Percentiles rank a stretch among this genome's conserved stretches.
Conservation (phyloP, 2,888 invertebrate genomes). For the Caenorhabditis sp. region DNA sequence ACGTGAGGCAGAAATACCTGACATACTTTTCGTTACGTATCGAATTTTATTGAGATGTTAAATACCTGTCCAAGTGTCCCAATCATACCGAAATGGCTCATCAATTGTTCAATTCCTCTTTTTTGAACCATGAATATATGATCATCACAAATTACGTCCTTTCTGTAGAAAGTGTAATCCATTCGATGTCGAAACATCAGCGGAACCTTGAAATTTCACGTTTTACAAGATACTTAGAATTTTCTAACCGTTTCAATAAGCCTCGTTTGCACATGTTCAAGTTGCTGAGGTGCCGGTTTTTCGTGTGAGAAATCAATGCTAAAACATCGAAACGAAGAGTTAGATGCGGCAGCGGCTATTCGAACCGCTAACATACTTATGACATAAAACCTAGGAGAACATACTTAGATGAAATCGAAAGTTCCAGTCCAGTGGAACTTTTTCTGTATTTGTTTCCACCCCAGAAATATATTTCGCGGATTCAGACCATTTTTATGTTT, state of each 20-base stretch:
- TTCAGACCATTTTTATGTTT: background rate
- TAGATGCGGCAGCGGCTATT: background rate
- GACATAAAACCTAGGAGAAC: background rate
- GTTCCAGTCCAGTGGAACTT: background rate
- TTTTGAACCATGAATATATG: conserved; percentile 59
- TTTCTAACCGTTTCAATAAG: conserved; percentile 56
- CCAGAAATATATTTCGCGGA: background rate
- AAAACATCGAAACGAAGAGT: conserved; percentile 16
- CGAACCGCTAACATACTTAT: background rate
- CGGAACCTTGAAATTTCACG: conserved; percentile 53
- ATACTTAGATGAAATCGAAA: background rate
- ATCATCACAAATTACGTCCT: conserved; percentile 65
- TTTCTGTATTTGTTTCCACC: background rate
- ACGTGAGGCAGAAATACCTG: conserved; percentile 56
- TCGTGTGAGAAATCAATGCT: conserved; percentile 50
- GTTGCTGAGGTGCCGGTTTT: conserved; percentile 62
- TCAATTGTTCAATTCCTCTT: conserved; percentile 55
- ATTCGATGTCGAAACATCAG: conserved; percentile 64
- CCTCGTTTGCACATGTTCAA: conserved; percentile 64
- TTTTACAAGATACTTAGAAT: background rate
- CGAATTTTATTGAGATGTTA: background rate
- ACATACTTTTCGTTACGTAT: too few species aligned
- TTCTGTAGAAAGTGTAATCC: conserved; percentile 69
- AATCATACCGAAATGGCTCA: conserved; percentile 60
- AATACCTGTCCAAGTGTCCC: conserved; percentile 51